These are phyloP conservation scores for Callitettix versicolor DNA, from an alignment of 1,140 invertebrate genomes.

Conservation along the genomic window DNA sequence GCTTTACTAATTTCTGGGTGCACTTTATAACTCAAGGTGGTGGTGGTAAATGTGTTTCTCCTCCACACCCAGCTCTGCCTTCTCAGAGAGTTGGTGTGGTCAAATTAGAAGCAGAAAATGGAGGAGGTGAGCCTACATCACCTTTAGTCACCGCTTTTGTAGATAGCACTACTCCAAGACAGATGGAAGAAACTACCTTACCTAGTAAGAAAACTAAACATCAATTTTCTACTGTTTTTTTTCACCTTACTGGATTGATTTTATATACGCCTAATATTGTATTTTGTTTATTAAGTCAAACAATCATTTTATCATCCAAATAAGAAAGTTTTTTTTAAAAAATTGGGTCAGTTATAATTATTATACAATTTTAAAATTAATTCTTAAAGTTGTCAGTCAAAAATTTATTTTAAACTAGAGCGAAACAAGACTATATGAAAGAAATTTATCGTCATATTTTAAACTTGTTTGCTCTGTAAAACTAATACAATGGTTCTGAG, in stretches of 20 bases:
- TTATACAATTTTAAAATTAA: not conserved
- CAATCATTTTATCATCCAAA: no score
- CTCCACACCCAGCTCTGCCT: slow-evolving; percentile 11
- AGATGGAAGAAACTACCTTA: slow-evolving; percentile 20
- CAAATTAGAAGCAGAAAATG: slow-evolving; percentile 19
- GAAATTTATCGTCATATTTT: no score
- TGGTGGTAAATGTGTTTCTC: slow-evolving; percentile 18
- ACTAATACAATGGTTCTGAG: no score
- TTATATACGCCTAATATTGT: not conserved
- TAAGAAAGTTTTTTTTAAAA: not conserved
- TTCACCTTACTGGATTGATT: not conserved
- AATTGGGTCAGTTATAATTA: not conserved
- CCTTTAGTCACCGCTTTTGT: slow-evolving; percentile 24
- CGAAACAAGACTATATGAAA: no score
- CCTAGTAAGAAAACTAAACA: slow-evolving; percentile 18
- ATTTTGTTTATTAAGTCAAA: no score
- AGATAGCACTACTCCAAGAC: slow-evolving; percentile 26
- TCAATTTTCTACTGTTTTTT: not conserved
- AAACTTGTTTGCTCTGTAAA: no score
- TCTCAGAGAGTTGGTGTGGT: slow-evolving; percentile 14
- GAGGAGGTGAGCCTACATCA: not conserved
- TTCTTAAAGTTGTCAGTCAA: no score
- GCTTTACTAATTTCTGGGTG: slow-evolving; percentile 11
- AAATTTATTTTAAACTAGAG: no score
- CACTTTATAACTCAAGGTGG: slow-evolving; percentile 7